phyloP scores from a whole-genome alignment of 2,888 invertebrate species.

The Chaetogeoica ovagalla region DNA sequence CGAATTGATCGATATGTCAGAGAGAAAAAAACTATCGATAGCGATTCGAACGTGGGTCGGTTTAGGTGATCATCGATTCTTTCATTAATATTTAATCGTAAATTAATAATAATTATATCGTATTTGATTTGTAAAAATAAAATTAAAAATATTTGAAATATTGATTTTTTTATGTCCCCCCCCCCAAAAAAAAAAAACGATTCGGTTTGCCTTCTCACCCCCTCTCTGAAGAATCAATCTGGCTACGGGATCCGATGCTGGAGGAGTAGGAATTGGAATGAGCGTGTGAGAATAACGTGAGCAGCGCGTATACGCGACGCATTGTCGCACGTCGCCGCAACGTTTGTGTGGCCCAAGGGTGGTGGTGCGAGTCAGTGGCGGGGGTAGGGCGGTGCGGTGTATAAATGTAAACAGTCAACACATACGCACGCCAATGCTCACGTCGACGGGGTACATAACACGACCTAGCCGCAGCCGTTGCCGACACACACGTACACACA shows the following conservation, averaged over 20 bases:
- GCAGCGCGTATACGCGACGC: not conserved
- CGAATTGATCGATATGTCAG: no score
- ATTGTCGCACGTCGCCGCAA: constrained; percentile 4
- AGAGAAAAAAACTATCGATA: no score
- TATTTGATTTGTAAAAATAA: no score
- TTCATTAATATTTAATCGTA: no score
- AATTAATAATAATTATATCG: no score
- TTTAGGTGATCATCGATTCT: no score
- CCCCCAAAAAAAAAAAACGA: no score
- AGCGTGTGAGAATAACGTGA: not conserved
- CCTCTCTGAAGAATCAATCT: not conserved
- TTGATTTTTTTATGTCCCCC: no score
- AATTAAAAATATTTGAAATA: no score
- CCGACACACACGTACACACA: not conserved
- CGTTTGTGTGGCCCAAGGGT: not conserved
- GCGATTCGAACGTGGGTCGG: no score
- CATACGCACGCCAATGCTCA: constrained; percentile 41
- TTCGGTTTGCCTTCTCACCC: no score
- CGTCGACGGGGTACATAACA: constrained; percentile 44
- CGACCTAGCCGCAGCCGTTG: not conserved
- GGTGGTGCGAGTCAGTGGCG: not conserved
- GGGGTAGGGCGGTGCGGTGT: constrained; percentile 9
- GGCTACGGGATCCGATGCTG: not conserved
- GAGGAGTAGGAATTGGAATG: not conserved
- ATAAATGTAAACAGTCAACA: constrained; percentile 33